Evolutionary conservation across 2,888 invertebrate species (phyloP), one percentile per base, ranked within the genome.

Genomic region (Apotomis turbidana): DNA sequence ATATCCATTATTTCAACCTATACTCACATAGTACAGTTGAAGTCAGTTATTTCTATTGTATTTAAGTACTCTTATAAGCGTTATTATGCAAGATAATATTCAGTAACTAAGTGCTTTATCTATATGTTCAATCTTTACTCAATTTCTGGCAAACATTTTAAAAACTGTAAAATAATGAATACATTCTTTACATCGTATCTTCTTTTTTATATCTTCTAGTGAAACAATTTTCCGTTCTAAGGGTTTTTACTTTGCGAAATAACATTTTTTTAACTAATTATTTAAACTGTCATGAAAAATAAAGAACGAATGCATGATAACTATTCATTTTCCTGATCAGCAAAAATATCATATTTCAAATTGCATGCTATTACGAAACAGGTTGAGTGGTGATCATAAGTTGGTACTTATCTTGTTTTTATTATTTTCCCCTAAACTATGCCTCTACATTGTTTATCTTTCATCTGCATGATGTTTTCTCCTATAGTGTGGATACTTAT

Each of bases 121-220:
- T 63, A 3, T 63, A 12, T 38, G 38, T 41, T 41, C 5, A 55
- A 44, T 13, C 3, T 64, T 5, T 54, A 27, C 6, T 58, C 12
- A 0, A 38, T 44, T 61, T n/a, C 6, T 55, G 15, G 13, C 13
- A 54, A 51, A 49, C 5, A 41, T 36, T 13, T 52, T 52, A 52
- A 10, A 6, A 12, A 41, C 66, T 73, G 59, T 15, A 63, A 49
- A 83, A 83, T 88, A 90, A 90, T 90, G 90, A 90, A 90, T 90
- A 90, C 90, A 90, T 89, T 89, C 80, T 88, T 87, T 87, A 81
- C 80, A 72, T 74, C 74, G 55, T n/a, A 44, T 57, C 66, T 46
- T 44, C 6, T 54, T 62, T 38, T 13, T 62, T 8, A 52, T 38
- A n/a, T 41, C 46, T 36, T 44, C 4, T 41, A 44, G 1, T 15